Conservation (phyloP, 2,113 vertebrate genomes). For the Epinephelus lanceolatus region DNA sequence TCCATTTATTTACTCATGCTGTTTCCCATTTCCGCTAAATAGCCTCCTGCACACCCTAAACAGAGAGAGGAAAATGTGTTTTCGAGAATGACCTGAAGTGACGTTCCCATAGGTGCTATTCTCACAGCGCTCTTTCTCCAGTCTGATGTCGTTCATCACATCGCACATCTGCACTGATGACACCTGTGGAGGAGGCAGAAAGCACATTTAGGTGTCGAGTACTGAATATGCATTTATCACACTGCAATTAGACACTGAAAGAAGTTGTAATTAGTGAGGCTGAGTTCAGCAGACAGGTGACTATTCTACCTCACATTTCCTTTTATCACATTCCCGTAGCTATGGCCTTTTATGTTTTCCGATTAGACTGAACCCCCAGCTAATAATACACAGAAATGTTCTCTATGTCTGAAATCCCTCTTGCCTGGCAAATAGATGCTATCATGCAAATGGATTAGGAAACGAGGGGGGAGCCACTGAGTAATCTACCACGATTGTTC, state of each 20-base stretch:
- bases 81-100: slow-evolving; percentile 78
- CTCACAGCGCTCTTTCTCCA: slow-evolving; percentile 81
- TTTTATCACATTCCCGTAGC: not conserved
- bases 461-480: slow-evolving; percentile 56
- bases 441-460: slow-evolving; percentile 72
- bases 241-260: not conserved
- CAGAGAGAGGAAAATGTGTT: slow-evolving; percentile 34
- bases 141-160: slow-evolving; percentile 80
- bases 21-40: slow-evolving; percentile 49
- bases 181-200: slow-evolving; percentile 69
- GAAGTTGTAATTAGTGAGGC: slow-evolving; percentile 2
- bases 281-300: not conserved
- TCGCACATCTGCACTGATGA: slow-evolving; percentile 82
- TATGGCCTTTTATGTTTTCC: not conserved
- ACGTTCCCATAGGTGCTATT: slow-evolving; percentile 78
- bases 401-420: slow-evolving; percentile 45
- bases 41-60: slow-evolving; percentile 34
- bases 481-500: slow-evolving; percentile 74
- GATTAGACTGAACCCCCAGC: not conserved
- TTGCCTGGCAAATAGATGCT: slow-evolving; percentile 54
- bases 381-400: slow-evolving; percentile 48
- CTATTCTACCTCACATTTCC: slow-evolving; percentile 12
- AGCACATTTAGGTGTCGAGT: slow-evolving; percentile 19
- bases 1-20: slow-evolving; percentile 24
- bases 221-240: not conserved